Percentiles rank a stretch among this genome's conserved stretches.
phyloP scores from a whole-genome alignment of 2,888 invertebrate genomes.

The Rhingia campestris region DNA sequence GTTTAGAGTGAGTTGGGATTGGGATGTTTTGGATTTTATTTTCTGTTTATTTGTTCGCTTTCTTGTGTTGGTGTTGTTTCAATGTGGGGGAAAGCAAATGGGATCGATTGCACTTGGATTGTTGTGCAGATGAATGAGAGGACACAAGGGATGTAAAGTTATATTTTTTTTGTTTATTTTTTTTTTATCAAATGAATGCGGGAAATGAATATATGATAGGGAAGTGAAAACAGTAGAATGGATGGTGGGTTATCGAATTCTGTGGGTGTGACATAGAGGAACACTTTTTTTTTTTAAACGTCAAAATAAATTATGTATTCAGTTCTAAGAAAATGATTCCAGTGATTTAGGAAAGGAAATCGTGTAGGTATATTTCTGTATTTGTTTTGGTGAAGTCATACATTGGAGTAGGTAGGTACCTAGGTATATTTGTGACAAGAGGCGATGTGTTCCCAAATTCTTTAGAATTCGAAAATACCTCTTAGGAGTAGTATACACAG shows the following conservation, averaged over 20 bases:
- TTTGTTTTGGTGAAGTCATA: no score
- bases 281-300: slow-evolving; percentile 2
- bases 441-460: no score
- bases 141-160: slow-evolving; percentile 48
- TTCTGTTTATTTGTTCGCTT: slow-evolving; percentile 17
- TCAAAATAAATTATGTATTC: no score
- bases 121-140: slow-evolving; percentile 45
- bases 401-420: no score
- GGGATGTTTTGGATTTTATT: slow-evolving; percentile 1
- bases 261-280: slow-evolving; percentile 17
- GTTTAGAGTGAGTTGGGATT: neutral
- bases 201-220: slow-evolving; percentile 7
- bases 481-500: no score
- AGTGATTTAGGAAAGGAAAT: no score
- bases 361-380: no score
- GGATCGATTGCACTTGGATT: slow-evolving; percentile 57
- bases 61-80: slow-evolving; percentile 39
- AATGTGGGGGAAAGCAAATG: slow-evolving; percentile 35
- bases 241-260: neutral
- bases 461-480: no score
- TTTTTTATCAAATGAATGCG: slow-evolving; percentile 9
- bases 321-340: no score
- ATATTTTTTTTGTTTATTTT: slow-evolving; percentile 1
- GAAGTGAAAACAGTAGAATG: neutral
- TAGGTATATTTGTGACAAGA: no score